Conservation (phyloP, 2,888 invertebrate genomes). For the Galerucella pusilla region DNA sequence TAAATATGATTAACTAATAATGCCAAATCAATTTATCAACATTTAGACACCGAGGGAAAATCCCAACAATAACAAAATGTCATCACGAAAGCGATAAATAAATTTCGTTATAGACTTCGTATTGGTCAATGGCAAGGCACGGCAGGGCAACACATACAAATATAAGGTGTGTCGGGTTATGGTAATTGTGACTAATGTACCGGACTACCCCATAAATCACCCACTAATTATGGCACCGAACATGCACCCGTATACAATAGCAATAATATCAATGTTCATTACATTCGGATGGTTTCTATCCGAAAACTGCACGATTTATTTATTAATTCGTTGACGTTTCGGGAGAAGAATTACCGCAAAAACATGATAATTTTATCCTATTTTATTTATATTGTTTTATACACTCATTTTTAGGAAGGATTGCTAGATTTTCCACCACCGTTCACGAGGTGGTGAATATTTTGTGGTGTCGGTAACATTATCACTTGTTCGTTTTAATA, state of each 20-base stretch:
- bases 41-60: slow-evolving; percentile 11
- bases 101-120: slow-evolving; percentile 37
- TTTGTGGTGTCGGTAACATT: too few species aligned
- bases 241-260: slow-evolving; percentile 57
- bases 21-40: background rate
- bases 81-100: slow-evolving; percentile 42
- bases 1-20: background rate
- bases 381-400: slow-evolving; percentile 6
- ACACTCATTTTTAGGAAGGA: background rate
- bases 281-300: slow-evolving; percentile 43
- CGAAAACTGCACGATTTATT: slow-evolving; percentile 26
- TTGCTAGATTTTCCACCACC: too few species aligned
- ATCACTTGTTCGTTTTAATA: too few species aligned
- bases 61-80: slow-evolving; percentile 24
- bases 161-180: slow-evolving; percentile 63
- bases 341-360: slow-evolving; percentile 15
- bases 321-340: slow-evolving; percentile 30
- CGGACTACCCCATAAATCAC: slow-evolving; percentile 62
- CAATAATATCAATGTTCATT: slow-evolving; percentile 65
- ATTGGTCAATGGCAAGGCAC: slow-evolving; percentile 43
- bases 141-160: slow-evolving; percentile 54
- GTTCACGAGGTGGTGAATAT: too few species aligned
- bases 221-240: slow-evolving; percentile 63
- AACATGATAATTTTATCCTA: slow-evolving; percentile 23
- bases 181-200: slow-evolving; percentile 65